phyloP scores from a whole-genome alignment of 2,113 vertebrate genomes.

The Bagarius yarrelli region DNA sequence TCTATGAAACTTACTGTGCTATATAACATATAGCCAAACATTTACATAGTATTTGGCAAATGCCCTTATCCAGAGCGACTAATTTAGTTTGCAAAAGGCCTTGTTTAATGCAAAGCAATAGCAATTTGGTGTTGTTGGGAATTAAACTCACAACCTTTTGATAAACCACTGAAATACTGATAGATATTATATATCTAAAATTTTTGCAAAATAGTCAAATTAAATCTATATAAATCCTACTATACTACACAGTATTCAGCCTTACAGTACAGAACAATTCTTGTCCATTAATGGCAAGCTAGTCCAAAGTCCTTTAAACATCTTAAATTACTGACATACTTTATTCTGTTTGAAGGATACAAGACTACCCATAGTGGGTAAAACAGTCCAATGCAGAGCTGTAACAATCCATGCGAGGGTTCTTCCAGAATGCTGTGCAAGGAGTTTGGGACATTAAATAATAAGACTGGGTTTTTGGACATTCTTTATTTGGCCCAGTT shows the following conservation, averaged over 20 bases:
- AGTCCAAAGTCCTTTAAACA: background rate
- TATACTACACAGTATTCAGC: background rate
- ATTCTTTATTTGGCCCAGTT: conserved; percentile 24
- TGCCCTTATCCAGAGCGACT: too few species aligned
- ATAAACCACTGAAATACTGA: background rate
- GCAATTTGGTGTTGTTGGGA: too few species aligned
- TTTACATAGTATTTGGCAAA: too few species aligned
- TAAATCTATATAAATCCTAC: background rate
- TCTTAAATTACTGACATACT: background rate
- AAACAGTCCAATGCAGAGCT: background rate
- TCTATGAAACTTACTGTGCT: background rate
- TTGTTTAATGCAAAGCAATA: too few species aligned
- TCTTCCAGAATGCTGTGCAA: conserved; percentile 28
- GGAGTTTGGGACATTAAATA: conserved; percentile 24
- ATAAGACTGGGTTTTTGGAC: background rate
- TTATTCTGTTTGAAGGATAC: conserved; percentile 31
- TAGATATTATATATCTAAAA: background rate
- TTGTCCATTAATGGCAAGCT: background rate
- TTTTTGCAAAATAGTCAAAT: background rate
- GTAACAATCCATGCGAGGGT: background rate
- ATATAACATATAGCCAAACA: too few species aligned
- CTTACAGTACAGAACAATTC: background rate
- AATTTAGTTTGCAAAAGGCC: too few species aligned
- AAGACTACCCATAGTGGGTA: background rate
- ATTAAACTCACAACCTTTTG: too few species aligned